phyloP scores from a whole-genome alignment of 2,888 invertebrate genomes.

The Pristionchus exspectatus region DNA sequence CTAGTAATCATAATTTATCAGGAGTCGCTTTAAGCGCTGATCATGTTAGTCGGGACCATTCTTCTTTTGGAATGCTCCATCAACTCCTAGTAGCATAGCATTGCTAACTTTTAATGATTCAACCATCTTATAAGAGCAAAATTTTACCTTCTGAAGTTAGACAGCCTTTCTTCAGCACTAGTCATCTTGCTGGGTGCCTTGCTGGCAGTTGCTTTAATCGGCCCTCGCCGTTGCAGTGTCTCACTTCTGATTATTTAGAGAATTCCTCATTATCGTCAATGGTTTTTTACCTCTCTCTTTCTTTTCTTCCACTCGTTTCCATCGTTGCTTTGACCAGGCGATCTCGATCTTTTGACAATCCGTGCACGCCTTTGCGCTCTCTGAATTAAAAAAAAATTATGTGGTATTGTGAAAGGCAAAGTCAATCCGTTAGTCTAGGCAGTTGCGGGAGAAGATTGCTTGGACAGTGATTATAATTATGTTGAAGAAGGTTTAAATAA shows the following conservation, averaged over 20 bases:
- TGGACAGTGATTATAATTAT: no score
- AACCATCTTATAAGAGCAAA: neutral
- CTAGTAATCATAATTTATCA: neutral
- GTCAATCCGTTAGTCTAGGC: no score
- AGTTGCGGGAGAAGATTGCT: no score
- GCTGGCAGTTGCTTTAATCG: neutral
- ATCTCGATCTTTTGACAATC: slow-evolving; percentile 27
- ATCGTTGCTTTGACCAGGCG: slow-evolving; percentile 33
- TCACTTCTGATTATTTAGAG: neutral
- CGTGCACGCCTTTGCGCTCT: slow-evolving; percentile 30
- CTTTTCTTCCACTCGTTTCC: neutral
- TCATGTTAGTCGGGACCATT: neutral
- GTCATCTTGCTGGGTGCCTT: neutral
- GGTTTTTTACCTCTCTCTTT: neutral
- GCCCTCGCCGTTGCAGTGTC: neutral
- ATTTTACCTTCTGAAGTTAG: slow-evolving; percentile 17
- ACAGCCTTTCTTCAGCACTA: slow-evolving; percentile 3
- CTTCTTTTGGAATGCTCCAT: no score
- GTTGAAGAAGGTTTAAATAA: no score
- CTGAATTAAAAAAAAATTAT: neutral
- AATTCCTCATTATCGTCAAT: neutral
- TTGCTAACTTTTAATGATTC: no score
- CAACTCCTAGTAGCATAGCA: neutral
- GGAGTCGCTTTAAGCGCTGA: neutral
- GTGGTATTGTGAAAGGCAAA: neutral